Percentiles rank a stretch among this genome's conserved stretches.
These are phyloP conservation scores for Campoletis raptor DNA, from an alignment of 2,888 invertebrate species.

Conservation along the genomic window DNA sequence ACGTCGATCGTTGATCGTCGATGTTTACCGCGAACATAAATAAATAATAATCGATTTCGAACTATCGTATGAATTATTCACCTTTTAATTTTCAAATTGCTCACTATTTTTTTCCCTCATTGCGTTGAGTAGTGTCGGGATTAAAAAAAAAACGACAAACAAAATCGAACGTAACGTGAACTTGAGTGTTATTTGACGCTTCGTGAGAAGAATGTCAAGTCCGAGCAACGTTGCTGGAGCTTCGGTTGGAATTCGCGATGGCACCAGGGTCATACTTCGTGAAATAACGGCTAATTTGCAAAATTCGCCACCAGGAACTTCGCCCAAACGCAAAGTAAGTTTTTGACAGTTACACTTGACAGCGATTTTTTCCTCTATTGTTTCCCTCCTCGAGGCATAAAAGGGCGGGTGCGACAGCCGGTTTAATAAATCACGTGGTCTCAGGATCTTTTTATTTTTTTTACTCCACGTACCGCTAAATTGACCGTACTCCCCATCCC, in stretches of 20 bases:
- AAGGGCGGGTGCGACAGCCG: not conserved
- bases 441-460: constrained; percentile 3
- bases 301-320: constrained; percentile 76
- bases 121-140: not conserved
- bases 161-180: constrained; percentile 1
- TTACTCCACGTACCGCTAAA: not conserved
- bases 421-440: constrained; percentile 55
- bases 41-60: not conserved
- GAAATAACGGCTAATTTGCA: constrained; percentile 81
- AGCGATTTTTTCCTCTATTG: not conserved
- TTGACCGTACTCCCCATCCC: constrained; percentile 37
- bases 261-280: constrained; percentile 77
- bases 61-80: not conserved
- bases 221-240: constrained; percentile 70
- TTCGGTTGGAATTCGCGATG: constrained; percentile 75
- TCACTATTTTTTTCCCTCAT: not conserved
- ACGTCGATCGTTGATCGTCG: constrained; percentile 31
- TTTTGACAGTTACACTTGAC: constrained; percentile 16
- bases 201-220: constrained; percentile 75
- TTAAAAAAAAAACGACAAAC: constrained; percentile 18
- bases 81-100: not conserved
- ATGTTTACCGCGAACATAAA: constrained; percentile 30
- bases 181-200: constrained; percentile 28
- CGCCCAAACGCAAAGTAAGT: constrained; percentile 75
- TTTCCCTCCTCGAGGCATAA: not conserved